Evolutionary conservation across 2,888 invertebrate genomes (phyloP).

Genomic region (Congeria kusceri): DNA sequence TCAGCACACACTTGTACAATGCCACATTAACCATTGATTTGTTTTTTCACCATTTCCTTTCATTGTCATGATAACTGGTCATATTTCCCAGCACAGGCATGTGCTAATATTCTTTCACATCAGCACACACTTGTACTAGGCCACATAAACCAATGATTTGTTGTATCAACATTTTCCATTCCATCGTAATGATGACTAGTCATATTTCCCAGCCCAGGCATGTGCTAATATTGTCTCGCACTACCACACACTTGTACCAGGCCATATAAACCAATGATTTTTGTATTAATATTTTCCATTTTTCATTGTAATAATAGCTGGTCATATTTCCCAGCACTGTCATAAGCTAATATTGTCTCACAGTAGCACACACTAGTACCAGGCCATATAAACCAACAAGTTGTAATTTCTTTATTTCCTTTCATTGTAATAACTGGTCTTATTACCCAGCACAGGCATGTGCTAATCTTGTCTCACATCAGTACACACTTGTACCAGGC

Average conservation of each 20-base stretch:
- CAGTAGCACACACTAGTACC: conserved; percentile 44
- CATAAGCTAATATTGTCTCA: conserved; percentile 37
- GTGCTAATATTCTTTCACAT: not conserved
- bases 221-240: conserved; percentile 25
- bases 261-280: not conserved
- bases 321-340: conserved; percentile 39
- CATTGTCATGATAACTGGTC: not conserved
- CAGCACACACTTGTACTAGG: not conserved
- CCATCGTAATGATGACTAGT: conserved; percentile 7
- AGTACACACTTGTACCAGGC: conserved; percentile 26
- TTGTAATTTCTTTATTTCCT: not conserved
- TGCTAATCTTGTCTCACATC: conserved; percentile 25
- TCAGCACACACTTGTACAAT: conserved; percentile 32
- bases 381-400: conserved; percentile 4
- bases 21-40: conserved; percentile 7
- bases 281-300: not conserved
- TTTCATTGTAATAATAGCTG: not conserved
- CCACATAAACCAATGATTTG: not conserved
- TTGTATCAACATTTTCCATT: conserved; percentile 6
- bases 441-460: conserved; percentile 30
- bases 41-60: not conserved
- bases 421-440: not conserved
- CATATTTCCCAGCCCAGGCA: conserved; percentile 29
- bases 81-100: conserved; percentile 16
- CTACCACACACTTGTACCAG: conserved; percentile 5